phyloP scores from a whole-genome alignment of 2,113 vertebrate species.

The Ariopsis seemanni region DNA sequence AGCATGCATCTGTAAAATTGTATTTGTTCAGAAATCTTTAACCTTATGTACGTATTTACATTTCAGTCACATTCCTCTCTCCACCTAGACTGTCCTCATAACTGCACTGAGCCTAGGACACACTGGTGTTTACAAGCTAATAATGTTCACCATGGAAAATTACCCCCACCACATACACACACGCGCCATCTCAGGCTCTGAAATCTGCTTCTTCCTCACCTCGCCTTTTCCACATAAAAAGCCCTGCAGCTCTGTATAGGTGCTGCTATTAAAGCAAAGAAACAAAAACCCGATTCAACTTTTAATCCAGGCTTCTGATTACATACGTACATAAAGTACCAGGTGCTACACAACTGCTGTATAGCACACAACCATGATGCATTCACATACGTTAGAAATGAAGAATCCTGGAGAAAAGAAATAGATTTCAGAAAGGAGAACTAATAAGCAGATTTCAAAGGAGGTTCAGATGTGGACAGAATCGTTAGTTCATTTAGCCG shows the following conservation, averaged over 20 bases:
- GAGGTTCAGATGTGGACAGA: conserved; percentile 15
- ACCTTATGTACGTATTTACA: background rate
- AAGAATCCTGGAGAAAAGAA: background rate
- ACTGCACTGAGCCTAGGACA: conserved; percentile 30
- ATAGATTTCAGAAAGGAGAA: background rate
- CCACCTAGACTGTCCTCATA: conserved; percentile 24
- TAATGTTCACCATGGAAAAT: conserved; percentile 57
- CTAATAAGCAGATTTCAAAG: background rate
- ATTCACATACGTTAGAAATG: background rate
- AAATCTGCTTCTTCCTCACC: conserved; percentile 41
- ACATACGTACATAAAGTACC: background rate
- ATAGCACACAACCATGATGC: background rate
- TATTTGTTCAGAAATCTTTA: background rate
- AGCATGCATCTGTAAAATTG: background rate
- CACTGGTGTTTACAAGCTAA: conserved; percentile 54
- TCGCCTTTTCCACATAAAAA: conserved; percentile 53
- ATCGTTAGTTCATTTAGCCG: background rate
- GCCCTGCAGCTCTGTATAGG: conserved; percentile 20
- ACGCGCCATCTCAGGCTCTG: conserved; percentile 34
- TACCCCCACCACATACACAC: conserved; percentile 39
- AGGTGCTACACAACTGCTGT: background rate
- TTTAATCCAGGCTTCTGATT: conserved; percentile 8
- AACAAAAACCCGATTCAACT: background rate
- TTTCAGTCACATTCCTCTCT: conserved; percentile 29
- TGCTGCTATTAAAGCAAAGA: conserved; percentile 11